phyloP scores from a whole-genome alignment of 2,797 vertebrate species.

The Coilia nasus region DNA sequence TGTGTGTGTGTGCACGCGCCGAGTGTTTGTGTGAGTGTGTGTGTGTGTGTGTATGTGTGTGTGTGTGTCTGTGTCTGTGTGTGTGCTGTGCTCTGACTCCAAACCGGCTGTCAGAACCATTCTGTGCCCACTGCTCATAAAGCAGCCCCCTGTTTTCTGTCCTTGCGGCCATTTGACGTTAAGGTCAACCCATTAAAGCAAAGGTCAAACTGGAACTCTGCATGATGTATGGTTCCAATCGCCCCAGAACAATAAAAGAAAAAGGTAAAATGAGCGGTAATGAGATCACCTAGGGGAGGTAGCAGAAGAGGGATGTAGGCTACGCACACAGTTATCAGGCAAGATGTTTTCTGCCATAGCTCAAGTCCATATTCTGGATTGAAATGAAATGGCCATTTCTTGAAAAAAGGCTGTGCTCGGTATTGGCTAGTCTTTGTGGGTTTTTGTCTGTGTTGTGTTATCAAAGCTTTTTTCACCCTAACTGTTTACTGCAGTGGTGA shows the following conservation, averaged over 20 bases:
- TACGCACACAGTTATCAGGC: background rate
- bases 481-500: background rate
- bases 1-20: no score
- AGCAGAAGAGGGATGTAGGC: background rate
- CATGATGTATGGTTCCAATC: slow-evolving; percentile 21
- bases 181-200: slow-evolving; percentile 32
- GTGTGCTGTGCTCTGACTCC: background rate
- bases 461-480: background rate
- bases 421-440: background rate
- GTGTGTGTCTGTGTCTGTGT: background rate
- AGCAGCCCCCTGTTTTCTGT: background rate
- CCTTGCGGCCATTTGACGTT: slow-evolving; percentile 26
- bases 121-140: slow-evolving; percentile 29
- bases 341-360: background rate
- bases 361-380: background rate
- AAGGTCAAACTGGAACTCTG: slow-evolving; percentile 21
- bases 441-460: background rate
- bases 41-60: background rate
- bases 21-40: background rate
- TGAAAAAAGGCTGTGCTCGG: background rate
- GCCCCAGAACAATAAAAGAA: background rate
- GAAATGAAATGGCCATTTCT: background rate
- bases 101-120: background rate
- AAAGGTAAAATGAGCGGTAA: slow-evolving; percentile 14
- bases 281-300: background rate